Evolutionary conservation across 2,797 vertebrate species (phyloP).

Genomic region (Lagodon rhomboides): DNA sequence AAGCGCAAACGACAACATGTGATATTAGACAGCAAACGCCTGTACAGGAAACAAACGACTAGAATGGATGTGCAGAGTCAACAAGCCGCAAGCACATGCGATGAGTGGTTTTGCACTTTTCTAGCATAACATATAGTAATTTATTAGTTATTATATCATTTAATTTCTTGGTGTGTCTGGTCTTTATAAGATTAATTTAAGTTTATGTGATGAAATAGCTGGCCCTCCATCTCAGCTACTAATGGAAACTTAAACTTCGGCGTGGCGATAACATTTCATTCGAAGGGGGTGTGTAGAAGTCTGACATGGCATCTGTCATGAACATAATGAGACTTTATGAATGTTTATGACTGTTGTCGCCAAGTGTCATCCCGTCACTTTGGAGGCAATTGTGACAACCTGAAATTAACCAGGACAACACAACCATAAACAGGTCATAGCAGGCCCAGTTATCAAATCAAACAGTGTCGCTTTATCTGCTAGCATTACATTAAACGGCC

Average conservation of each 20-base stretch:
- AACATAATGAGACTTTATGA: too few species aligned
- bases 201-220: background rate
- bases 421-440: too few species aligned
- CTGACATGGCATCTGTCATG: too few species aligned
- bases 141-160: background rate
- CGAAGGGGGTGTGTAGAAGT: too few species aligned
- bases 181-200: background rate
- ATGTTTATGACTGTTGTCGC: too few species aligned
- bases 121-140: background rate
- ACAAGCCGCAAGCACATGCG: slow-evolving; percentile 4
- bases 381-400: too few species aligned
- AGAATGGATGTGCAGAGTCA: background rate
- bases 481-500: too few species aligned
- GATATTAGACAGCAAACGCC: background rate
- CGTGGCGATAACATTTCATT: too few species aligned
- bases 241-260: background rate
- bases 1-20: background rate
- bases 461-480: too few species aligned
- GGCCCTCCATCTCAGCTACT: background rate
- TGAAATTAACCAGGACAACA: too few species aligned
- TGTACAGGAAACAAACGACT: background rate
- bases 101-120: background rate
- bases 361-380: too few species aligned
- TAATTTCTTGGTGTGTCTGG: background rate
- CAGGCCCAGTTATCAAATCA: too few species aligned